A percentile compares a stretch with the other conserved stretches of the same genome.
Evolutionary conservation across 2,888 invertebrate species (phyloP).

Genomic region (Luffia ferchaultella): DNA sequence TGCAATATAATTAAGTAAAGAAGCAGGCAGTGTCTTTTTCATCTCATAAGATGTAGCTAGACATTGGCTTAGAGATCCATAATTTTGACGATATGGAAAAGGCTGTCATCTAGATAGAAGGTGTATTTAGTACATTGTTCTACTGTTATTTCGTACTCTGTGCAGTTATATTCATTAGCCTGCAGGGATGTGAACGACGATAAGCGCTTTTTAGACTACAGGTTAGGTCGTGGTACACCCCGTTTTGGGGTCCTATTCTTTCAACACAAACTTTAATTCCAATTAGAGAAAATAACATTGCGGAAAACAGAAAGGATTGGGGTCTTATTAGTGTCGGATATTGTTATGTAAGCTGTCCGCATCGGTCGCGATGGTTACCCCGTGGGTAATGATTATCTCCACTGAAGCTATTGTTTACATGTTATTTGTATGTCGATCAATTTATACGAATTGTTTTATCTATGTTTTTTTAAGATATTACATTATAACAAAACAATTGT

Average conservation of each 20-base stretch:
- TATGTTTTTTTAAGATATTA: no score
- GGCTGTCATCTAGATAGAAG: no score
- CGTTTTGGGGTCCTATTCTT: conserved; percentile 53
- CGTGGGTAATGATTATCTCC: not conserved
- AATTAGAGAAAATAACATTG: conserved; percentile 60
- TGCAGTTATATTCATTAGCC: not conserved
- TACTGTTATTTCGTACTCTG: not conserved
- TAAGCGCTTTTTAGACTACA: conserved; percentile 31
- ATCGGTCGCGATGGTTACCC: not conserved
- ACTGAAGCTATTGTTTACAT: not conserved
- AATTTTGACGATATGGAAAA: no score
- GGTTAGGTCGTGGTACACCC: not conserved
- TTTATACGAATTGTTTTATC: no score
- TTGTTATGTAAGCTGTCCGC: conserved; percentile 32
- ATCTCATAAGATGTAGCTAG: no score
- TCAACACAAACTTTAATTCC: conserved; percentile 48
- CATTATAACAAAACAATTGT: no score
- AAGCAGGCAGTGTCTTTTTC: no score
- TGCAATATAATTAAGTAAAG: no score
- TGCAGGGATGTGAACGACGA: conserved; percentile 1
- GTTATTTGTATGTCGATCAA: not conserved
- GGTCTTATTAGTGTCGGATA: conserved; percentile 58
- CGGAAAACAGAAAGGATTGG: conserved; percentile 46
- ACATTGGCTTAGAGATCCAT: no score
- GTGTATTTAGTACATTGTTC: no score